Percentiles rank a stretch among this genome's conserved stretches.
Conservation (phyloP, 2,113 vertebrate genomes). For the Elachura formosa region DNA sequence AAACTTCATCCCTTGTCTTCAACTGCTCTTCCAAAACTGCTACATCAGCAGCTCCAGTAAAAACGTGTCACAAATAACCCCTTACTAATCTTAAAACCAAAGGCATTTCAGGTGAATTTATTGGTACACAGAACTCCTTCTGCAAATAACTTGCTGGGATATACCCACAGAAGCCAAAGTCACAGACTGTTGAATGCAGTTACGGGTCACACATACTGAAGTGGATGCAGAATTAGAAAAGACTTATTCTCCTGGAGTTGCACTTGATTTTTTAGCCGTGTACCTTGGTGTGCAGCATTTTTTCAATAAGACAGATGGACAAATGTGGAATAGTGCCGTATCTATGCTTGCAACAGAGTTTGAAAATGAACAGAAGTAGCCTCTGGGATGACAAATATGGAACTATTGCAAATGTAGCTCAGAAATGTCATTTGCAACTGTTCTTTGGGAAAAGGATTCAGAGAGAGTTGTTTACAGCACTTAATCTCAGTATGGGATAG, state of each 20-base stretch:
- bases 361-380: not conserved
- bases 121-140: not conserved
- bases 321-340: accelerated
- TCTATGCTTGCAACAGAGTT: not conserved
- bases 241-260: not conserved
- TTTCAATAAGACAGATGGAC: not conserved
- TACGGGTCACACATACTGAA: not conserved
- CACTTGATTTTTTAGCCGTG: not conserved
- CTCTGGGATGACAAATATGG: not conserved
- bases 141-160: not conserved
- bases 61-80: not conserved
- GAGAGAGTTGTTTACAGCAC: not conserved
- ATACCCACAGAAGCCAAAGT: not conserved
- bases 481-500: not conserved
- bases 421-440: not conserved
- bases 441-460: not conserved
- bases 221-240: not conserved
- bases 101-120: not conserved
- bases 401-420: not conserved
- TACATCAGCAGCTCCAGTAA: not conserved
- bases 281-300: not conserved
- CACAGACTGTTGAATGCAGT: not conserved
- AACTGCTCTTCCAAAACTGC: not conserved
- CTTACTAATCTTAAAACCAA: not conserved
- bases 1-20: not conserved